Conservation (phyloP, 2,113 vertebrate species). For the Tautogolabrus adspersus region DNA sequence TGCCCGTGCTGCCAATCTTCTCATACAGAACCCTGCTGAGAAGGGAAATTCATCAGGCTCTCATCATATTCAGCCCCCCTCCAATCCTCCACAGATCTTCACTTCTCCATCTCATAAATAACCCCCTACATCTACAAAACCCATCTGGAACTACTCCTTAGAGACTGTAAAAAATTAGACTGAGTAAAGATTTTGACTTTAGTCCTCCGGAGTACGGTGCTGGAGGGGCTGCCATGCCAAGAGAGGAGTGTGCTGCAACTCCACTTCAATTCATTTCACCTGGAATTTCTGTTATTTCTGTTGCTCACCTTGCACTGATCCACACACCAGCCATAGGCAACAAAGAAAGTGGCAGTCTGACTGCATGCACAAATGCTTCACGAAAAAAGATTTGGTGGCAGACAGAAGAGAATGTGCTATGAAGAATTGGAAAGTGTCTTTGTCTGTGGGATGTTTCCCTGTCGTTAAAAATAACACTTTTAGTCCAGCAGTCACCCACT, state of each 20-base stretch:
- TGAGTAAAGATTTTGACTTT: constrained; percentile 87
- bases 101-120: constrained; percentile 54
- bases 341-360: constrained; percentile 89
- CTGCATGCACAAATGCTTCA: constrained; percentile 82
- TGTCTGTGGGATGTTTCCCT: constrained; percentile 93
- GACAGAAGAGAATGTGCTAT: constrained; percentile 28
- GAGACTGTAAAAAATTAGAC: constrained; percentile 86
- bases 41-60: constrained; percentile 87
- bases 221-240: constrained; percentile 87
- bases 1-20: constrained; percentile 84
- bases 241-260: constrained; percentile 89
- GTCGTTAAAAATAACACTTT: constrained; percentile 99
- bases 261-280: constrained; percentile 91
- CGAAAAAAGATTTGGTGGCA: constrained; percentile 17
- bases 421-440: constrained; percentile 91
- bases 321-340: constrained; percentile 86
- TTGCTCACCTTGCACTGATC: constrained; percentile 87
- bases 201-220: constrained; percentile 88
- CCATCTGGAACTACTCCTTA: constrained; percentile 87
- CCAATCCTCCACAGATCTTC: constrained; percentile 35
- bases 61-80: constrained; percentile 62
- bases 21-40: constrained; percentile 86
- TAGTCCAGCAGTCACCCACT: constrained; percentile 83
- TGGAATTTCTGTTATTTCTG: constrained; percentile 92
- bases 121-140: constrained; percentile 79